phyloP scores from a whole-genome alignment of 2,113 vertebrate species.

The Electrona antarctica region DNA sequence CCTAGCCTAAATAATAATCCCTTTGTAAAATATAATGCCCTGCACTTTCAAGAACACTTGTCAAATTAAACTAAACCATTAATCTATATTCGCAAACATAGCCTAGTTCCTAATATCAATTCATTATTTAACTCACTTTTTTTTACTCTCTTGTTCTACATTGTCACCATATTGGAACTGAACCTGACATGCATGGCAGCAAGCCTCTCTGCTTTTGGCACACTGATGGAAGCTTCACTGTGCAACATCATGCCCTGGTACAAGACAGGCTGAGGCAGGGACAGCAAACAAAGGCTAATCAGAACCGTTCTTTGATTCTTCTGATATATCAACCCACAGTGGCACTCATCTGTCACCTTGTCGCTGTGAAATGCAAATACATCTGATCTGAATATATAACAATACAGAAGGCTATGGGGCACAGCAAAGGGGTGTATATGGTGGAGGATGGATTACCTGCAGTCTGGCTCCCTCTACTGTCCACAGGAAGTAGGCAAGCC shows the following conservation, averaged over 20 bases:
- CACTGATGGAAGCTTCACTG: slow-evolving; percentile 25
- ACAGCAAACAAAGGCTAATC: neutral
- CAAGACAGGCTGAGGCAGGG: neutral
- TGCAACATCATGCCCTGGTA: slow-evolving; percentile 50
- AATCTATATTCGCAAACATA: too few relatives aligned
- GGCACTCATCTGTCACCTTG: slow-evolving; percentile 29
- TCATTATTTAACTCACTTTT: neutral
- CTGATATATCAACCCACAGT: neutral
- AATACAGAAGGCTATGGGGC: neutral
- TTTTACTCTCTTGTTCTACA: neutral
- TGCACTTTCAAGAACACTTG: too few relatives aligned
- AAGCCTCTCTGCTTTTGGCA: slow-evolving; percentile 16
- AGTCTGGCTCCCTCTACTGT: too few relatives aligned
- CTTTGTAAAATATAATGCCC: too few relatives aligned
- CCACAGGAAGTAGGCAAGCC: too few relatives aligned
- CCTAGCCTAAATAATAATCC: too few relatives aligned
- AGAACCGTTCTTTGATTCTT: slow-evolving; percentile 4
- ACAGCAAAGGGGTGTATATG: too few relatives aligned
- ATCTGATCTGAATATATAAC: neutral
- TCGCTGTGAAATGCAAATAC: slow-evolving; percentile 43
- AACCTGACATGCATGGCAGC: slow-evolving; percentile 21
- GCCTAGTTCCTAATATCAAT: too few relatives aligned
- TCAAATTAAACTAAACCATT: too few relatives aligned
- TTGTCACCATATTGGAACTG: slow-evolving; percentile 14
- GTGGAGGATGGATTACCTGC: too few relatives aligned